phyloP scores from a whole-genome alignment of 2,113 vertebrate species.

The Columba livia region DNA sequence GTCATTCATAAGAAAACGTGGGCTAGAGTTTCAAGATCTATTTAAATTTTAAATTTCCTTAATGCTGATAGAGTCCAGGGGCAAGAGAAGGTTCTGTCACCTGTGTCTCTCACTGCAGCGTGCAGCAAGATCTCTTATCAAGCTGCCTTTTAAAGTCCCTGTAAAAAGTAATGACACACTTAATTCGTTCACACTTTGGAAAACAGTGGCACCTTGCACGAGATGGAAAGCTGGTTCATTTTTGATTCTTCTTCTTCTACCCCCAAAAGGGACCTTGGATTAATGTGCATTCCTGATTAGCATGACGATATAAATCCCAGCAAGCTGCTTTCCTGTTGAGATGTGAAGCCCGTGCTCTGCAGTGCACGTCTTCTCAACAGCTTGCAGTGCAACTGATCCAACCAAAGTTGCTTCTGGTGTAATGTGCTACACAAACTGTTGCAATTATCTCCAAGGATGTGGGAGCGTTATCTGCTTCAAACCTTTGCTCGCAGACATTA shows the following conservation, averaged over 20 bases:
- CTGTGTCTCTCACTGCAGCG: not conserved
- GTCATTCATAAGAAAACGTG: slow-evolving; percentile 37
- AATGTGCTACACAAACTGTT: not conserved
- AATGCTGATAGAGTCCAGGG: not conserved
- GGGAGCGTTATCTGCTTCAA: not conserved
- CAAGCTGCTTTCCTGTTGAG: not conserved
- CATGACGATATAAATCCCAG: slow-evolving; percentile 5
- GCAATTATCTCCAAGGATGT: slow-evolving; percentile 6
- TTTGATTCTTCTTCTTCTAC: slow-evolving; percentile 1
- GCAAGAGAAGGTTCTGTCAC: not conserved
- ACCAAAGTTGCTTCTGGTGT: not conserved
- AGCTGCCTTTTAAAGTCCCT: slow-evolving; percentile 1
- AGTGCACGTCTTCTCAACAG: not conserved
- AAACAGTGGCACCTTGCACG: slow-evolving; percentile 12
- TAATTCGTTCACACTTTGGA: slow-evolving; percentile 30
- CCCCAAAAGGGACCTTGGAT: not conserved
- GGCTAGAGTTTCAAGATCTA: slow-evolving; percentile 19
- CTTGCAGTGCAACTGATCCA: not conserved
- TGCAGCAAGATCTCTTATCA: not conserved
- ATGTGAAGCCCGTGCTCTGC: not conserved
- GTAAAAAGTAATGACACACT: slow-evolving; percentile 13
- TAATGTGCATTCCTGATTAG: not conserved
- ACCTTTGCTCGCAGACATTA: not conserved
- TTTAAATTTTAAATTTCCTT: not conserved
- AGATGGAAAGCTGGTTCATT: slow-evolving; percentile 21